These are phyloP conservation scores for Lithobius niger DNA, from an alignment of 1,140 invertebrate genomes.

Conservation along the genomic window DNA sequence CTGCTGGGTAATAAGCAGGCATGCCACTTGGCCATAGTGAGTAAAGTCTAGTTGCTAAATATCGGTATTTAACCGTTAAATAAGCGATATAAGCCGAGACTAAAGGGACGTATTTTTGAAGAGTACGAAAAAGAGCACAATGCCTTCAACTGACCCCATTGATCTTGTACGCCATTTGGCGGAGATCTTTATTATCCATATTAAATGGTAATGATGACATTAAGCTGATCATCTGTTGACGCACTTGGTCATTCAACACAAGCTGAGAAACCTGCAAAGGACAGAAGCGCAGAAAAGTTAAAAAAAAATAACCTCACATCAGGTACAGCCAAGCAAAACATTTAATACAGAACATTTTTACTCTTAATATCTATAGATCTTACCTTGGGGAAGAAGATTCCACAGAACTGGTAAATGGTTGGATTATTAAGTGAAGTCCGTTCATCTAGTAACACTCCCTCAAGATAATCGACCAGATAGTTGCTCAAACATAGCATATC, in stretches of 20 bases:
- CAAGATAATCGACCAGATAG: slow-evolving; percentile 68
- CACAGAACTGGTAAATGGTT: slow-evolving; percentile 64
- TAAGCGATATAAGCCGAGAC: background rate
- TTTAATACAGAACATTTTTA: background rate
- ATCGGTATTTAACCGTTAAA: background rate
- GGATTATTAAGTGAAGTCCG: slow-evolving; percentile 57
- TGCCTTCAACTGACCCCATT: slow-evolving; percentile 27
- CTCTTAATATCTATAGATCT: slow-evolving; percentile 12
- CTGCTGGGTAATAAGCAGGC: background rate
- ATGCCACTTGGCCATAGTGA: background rate
- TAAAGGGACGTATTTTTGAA: background rate
- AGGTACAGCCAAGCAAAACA: background rate
- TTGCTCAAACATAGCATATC: slow-evolving; percentile 58
- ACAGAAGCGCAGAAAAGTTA: background rate
- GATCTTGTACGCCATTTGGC: slow-evolving; percentile 27
- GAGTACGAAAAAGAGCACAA: background rate
- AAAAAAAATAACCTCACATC: background rate
- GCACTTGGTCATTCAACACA: slow-evolving; percentile 30
- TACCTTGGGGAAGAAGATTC: slow-evolving; percentile 68
- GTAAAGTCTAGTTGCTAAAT: background rate
- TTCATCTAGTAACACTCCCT: slow-evolving; percentile 65
- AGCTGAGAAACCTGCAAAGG: slow-evolving; percentile 27
- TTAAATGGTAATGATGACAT: slow-evolving; percentile 27
- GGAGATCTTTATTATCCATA: slow-evolving; percentile 26
- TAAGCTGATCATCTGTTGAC: slow-evolving; percentile 12